These are phyloP conservation scores for Tyria jacobaeae DNA, from an alignment of 2,888 invertebrate species.

Conservation along the genomic window DNA sequence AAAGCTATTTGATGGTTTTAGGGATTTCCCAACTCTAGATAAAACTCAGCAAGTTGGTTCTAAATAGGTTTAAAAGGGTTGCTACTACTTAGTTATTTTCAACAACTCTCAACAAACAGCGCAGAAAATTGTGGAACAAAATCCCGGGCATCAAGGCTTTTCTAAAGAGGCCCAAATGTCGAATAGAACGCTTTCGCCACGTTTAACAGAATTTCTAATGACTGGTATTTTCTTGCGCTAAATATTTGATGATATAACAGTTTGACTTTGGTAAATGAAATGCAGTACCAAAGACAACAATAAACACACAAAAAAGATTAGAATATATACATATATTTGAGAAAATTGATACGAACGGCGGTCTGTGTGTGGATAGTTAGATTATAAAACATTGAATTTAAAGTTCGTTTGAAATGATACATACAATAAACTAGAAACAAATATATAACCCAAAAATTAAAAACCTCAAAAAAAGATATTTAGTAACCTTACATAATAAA, in stretches of 20 bases:
- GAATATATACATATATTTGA: too few species aligned
- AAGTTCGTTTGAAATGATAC: too few species aligned
- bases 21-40: slow-evolving; percentile 30
- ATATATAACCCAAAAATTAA: too few species aligned
- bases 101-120: slow-evolving; percentile 3
- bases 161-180: slow-evolving; percentile 16
- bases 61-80: slow-evolving; percentile 25
- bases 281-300: slow-evolving; percentile 21
- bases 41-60: slow-evolving; percentile 27
- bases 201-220: slow-evolving; percentile 29
- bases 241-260: slow-evolving; percentile 44
- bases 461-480: too few species aligned
- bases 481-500: too few species aligned
- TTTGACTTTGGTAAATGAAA: slow-evolving; percentile 38
- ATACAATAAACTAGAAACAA: too few species aligned
- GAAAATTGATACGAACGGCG: too few species aligned
- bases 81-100: slow-evolving; percentile 2
- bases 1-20: slow-evolving; percentile 27
- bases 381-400: too few species aligned
- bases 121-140: slow-evolving; percentile 15
- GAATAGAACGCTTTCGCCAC: slow-evolving; percentile 6
- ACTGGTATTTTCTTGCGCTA: slow-evolving; percentile 32
- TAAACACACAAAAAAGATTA: too few species aligned
- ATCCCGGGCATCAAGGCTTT: slow-evolving; percentile 21
- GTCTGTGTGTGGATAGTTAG: too few species aligned